phyloP scores from a whole-genome alignment of 2,888 invertebrate species.

The Nowickia ferox region DNA sequence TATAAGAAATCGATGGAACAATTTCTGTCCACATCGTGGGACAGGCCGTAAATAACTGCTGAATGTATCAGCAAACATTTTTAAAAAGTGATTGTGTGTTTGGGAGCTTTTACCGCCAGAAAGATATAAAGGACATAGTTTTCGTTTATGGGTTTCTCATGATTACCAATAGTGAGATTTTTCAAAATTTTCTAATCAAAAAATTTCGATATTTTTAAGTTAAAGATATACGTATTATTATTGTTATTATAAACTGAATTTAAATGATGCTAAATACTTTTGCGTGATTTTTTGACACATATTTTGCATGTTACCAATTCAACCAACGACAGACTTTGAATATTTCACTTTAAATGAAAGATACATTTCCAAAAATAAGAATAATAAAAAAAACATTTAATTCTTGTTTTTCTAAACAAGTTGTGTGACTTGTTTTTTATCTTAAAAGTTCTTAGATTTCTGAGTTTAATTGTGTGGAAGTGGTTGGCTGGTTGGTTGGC shows the following conservation, averaged over 20 bases:
- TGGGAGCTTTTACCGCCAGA: too few relatives aligned
- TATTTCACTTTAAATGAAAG: not conserved
- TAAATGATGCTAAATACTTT: not conserved
- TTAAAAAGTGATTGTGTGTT: too few relatives aligned
- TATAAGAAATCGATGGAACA: too few relatives aligned
- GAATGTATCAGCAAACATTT: too few relatives aligned
- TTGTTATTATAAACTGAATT: too few relatives aligned
- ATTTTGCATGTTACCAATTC: conserved; percentile 7
- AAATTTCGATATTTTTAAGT: not conserved
- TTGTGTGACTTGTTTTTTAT: conserved; percentile 20
- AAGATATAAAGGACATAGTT: too few relatives aligned
- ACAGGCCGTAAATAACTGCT: too few relatives aligned
- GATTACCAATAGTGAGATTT: too few relatives aligned
- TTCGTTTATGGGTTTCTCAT: too few relatives aligned
- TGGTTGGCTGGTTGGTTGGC: conserved; percentile 23
- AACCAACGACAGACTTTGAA: not conserved
- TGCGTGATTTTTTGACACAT: not conserved
- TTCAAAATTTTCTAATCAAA: not conserved
- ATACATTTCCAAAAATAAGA: conserved; percentile 1
- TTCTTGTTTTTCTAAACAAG: conserved; percentile 44
- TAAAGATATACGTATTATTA: too few relatives aligned
- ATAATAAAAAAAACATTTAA: conserved; percentile 16
- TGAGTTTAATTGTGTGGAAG: conserved; percentile 16
- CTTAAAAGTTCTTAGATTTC: conserved; percentile 23
- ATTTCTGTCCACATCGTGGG: too few relatives aligned